Evolutionary conservation across 2,113 vertebrate genomes (phyloP), one percentile per base, ranked within the genome.

Genomic region (Phalacrocorax aristotelis): DNA sequence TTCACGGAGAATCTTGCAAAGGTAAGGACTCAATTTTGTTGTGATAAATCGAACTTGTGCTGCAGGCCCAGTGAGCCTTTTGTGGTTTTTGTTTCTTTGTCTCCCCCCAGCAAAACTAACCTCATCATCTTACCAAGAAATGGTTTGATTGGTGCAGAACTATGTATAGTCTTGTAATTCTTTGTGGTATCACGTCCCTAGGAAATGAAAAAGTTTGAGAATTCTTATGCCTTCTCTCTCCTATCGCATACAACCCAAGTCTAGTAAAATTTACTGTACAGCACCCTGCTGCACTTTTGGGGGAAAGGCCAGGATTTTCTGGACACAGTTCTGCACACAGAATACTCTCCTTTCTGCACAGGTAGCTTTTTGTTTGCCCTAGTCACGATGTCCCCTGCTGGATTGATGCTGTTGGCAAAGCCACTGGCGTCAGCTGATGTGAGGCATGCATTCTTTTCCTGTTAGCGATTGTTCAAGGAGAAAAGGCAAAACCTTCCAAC

Each of bases 1-100:
- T 98, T 99, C 34, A 98, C 98, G 13, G 99, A 98, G 97, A 97
- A 99, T 8, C 34, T 99, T 11, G 90, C 87, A n/a, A 99, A 98
- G 99, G 99, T 99, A 97, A 96, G 94, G 18, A 52, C 62, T 44
- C 13, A 2, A 5, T 54, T 83, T 32, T 57, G 5, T 10, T 34
- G 29, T 22, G 20, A 48, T 18, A 84, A 81, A 57, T 13, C 7
- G 34, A 88, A 3, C 54, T 88, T 70, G 2, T 60, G 26, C 80
- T 52, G 52, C n/a, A 40, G 46, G 62, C 20, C 2, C 64, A 42
- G 11, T 3, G 10, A 38, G 16, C 10, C 51, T 90, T 52, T 27
- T 0, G 1, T 49, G 58, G 22, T 11, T 79, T 38, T 23, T 5
- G 74, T 46, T 46, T 61, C 14, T 55, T 71, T 65, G 86, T 65